Evolutionary conservation across 2,113 vertebrate species (phyloP), one percentile per base, ranked within the genome.

Genomic region (Irena cyanogastra): DNA sequence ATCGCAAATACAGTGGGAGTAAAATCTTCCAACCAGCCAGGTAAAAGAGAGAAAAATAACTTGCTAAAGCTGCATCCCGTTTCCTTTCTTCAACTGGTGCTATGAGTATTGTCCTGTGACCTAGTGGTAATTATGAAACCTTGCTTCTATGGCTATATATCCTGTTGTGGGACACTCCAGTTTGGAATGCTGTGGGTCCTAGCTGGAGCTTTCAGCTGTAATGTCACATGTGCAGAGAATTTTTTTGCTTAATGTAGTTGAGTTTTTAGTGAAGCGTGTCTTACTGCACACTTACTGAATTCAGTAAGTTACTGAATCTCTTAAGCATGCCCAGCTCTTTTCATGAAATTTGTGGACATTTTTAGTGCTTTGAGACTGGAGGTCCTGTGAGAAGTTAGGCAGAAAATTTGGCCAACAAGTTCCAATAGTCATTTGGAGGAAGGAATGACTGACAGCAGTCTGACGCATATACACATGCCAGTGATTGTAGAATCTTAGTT

Each of bases 1-100:
- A 96, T 92, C 63, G 95, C 97, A 79, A 96, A 87, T 11, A 97
- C 97, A 4, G 63, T 87, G 26, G 91, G 94, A 78, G 53, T 87
- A 15, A 98, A 99, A 95, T 95, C 98, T 80, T 97, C 96, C 5
- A 50, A 95, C 65, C 98, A 98, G 66, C 70, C 98, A 97, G 98
- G 98, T 98, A 97, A 98, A 86, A 88, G 87, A n/a, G n/a, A 69
- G 17, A 74, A 77, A 89, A 70, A 21, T 10, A 27, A 59, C 42
- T 53, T 71, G 15, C 53, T 59, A 45, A 70, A 69, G 31, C 53
- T 53, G 31, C 71, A 60, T 68, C 27, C 45, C 2, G 0, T 85
- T 78, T 78, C 44, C 82, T 84, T 78, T 45, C 45, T 80, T 90
- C n/a, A 89, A 2, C 35, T 45, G 44, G 10, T 35, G 21, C 45